phyloP scores from a whole-genome alignment of 2,888 invertebrate species.

The Blera fallax region DNA sequence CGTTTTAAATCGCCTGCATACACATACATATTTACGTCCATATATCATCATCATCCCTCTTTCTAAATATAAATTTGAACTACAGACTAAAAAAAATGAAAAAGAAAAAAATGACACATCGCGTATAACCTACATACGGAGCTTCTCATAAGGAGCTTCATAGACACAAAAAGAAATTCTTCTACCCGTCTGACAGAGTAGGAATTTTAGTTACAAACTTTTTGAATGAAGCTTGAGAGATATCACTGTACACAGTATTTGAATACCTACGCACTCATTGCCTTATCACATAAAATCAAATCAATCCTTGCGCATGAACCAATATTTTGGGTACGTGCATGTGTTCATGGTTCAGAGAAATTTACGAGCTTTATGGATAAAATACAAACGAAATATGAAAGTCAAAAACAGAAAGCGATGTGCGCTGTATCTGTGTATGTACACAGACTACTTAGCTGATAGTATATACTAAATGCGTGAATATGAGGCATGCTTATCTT shows the following conservation, averaged over 20 bases:
- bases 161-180: neutral
- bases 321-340: conserved; percentile 25
- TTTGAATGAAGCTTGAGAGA: neutral
- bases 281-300: conserved; percentile 19
- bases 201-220: neutral
- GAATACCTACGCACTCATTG: conserved; percentile 2
- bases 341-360: neutral
- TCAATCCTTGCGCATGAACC: conserved; percentile 45
- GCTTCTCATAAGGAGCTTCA: neutral
- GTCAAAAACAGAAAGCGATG: neutral
- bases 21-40: too few relatives aligned
- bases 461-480: conserved; percentile 10
- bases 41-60: too few relatives aligned
- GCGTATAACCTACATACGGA: neutral
- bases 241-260: neutral
- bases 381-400: neutral
- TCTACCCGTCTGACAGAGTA: neutral
- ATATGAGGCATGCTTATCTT: neutral
- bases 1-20: too few relatives aligned
- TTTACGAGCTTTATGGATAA: conserved; percentile 20
- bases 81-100: too few relatives aligned
- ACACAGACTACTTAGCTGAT: neutral
- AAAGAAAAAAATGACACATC: neutral
- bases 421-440: too few relatives aligned
- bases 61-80: too few relatives aligned